phyloP scores from a whole-genome alignment of 2,797 vertebrate species.

The Siniperca scherzeri region DNA sequence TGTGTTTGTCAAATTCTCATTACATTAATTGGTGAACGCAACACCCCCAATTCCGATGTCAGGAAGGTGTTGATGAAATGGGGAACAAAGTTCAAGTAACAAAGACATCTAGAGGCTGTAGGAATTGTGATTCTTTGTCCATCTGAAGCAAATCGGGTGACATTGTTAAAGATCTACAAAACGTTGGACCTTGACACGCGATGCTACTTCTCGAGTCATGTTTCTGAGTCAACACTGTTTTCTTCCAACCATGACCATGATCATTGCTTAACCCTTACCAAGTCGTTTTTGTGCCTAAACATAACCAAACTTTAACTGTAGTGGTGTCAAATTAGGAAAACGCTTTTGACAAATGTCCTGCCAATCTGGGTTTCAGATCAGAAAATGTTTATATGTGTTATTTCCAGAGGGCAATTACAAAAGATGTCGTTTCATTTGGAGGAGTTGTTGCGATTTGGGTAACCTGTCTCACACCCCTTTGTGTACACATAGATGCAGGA shows the following conservation, averaged over 20 bases:
- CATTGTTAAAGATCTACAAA: background rate
- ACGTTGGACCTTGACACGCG: background rate
- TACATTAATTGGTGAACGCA: background rate
- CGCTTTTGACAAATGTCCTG: background rate
- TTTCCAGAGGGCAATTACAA: background rate
- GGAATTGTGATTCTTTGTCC: background rate
- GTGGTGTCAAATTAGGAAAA: background rate
- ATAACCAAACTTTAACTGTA: background rate
- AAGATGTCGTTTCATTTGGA: background rate
- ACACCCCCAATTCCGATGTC: background rate
- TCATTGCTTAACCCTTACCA: background rate
- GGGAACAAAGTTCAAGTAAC: background rate
- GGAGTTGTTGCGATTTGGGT: background rate
- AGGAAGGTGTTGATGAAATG: background rate
- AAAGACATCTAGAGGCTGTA: background rate
- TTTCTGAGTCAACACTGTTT: background rate
- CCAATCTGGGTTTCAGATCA: background rate
- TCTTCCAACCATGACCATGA: background rate
- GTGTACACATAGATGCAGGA: slow-evolving; percentile 18
- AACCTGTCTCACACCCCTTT: background rate
- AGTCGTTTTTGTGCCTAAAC: background rate
- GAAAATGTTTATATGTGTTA: background rate
- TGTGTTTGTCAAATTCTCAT: background rate
- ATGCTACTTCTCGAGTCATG: background rate
- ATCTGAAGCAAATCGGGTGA: background rate